Evolutionary conservation across 2,113 vertebrate species (phyloP).

Genomic region (Apteryx owenii): DNA sequence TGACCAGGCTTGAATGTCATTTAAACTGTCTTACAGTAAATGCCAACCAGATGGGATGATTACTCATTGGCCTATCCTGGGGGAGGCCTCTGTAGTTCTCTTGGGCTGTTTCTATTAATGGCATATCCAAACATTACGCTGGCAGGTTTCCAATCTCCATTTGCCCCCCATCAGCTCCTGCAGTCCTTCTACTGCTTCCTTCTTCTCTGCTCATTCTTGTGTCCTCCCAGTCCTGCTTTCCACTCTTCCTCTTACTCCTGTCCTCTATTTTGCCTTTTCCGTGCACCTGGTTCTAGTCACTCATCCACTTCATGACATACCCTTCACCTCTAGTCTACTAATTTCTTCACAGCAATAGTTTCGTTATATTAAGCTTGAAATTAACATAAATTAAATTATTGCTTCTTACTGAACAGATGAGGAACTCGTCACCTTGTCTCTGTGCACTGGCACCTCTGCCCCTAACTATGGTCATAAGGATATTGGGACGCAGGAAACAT

Average conservation of each 20-base stretch:
- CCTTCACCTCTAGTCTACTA: not conserved
- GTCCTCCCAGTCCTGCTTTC: not conserved
- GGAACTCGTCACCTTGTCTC: not conserved
- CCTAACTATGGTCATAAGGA: not conserved
- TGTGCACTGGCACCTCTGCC: not conserved
- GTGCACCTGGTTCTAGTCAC: not conserved
- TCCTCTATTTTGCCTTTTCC: not conserved
- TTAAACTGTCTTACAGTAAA: slow-evolving; percentile 40
- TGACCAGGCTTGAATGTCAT: not conserved
- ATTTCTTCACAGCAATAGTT: not conserved
- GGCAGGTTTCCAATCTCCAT: not conserved
- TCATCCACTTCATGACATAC: not conserved
- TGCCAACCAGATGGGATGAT: slow-evolving; percentile 8
- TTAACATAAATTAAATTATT: not conserved
- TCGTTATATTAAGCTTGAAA: not conserved
- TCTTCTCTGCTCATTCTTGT: not conserved
- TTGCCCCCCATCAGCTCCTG: not conserved
- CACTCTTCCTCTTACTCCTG: not conserved
- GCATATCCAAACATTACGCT: not conserved
- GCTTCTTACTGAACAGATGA: not conserved
- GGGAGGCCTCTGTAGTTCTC: not conserved
- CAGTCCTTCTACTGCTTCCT: not conserved
- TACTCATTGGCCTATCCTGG: not conserved
- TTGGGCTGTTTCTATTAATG: slow-evolving; percentile 45
- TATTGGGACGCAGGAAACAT: not conserved